Percentiles rank a stretch among this genome's conserved stretches.
Conservation (phyloP, 2,797 vertebrate genomes). For the Microctenopoma steveboyesi region DNA sequence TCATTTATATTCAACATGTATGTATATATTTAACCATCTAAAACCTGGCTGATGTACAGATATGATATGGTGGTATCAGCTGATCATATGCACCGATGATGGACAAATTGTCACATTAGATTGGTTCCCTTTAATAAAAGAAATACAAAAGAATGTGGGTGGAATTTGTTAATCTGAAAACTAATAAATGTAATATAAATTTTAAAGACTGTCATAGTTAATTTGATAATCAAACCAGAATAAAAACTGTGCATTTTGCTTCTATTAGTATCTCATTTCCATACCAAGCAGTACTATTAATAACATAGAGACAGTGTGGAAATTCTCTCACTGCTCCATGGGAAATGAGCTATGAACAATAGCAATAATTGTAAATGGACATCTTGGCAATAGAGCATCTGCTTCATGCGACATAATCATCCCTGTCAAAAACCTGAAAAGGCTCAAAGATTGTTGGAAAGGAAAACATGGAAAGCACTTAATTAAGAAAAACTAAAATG, state of each 20-base stretch:
- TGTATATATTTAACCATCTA: not conserved
- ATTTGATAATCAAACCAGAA: conserved; percentile 71
- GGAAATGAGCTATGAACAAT: conserved; percentile 91
- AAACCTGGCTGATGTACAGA: too few species aligned
- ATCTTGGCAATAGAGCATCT: conserved; percentile 91
- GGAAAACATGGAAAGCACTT: conserved; percentile 62
- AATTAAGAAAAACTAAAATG: conserved; percentile 61
- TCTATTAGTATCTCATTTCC: conserved; percentile 80
- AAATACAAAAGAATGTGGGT: conserved; percentile 43
- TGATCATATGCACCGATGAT: conserved; percentile 9
- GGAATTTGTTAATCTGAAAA: conserved; percentile 50
- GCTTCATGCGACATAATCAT: conserved; percentile 90
- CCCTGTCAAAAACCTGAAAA: conserved; percentile 72
- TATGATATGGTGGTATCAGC: not conserved
- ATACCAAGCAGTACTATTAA: conserved; percentile 78
- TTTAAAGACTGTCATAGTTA: conserved; percentile 59
- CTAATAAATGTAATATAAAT: conserved; percentile 46
- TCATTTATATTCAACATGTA: not conserved
- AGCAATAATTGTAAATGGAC: conserved; percentile 91
- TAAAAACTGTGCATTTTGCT: conserved; percentile 61
- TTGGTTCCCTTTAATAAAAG: conserved; percentile 44
- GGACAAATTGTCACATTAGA: conserved; percentile 25
- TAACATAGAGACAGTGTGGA: conserved; percentile 72
- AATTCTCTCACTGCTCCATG: conserved; percentile 78
- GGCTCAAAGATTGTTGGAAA: conserved; percentile 61